These are phyloP conservation scores for Eptatretus atami DNA, from an alignment of 2,797 vertebrate species.

Conservation along the genomic window DNA sequence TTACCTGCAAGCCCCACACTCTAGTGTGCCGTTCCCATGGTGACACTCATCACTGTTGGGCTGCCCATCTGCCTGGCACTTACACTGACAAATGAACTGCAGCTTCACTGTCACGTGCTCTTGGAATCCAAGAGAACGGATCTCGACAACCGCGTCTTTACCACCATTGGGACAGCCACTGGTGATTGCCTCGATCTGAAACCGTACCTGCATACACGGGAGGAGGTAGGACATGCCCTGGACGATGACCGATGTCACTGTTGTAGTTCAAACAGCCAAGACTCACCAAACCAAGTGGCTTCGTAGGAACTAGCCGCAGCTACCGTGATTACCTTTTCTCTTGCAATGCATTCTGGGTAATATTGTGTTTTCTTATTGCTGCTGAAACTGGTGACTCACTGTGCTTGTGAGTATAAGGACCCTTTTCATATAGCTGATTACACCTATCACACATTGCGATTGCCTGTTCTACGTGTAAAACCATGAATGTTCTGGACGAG, in stretches of 20 bases:
- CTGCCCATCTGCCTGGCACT: slow-evolving; percentile 12
- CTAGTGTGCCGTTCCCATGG: slow-evolving; percentile 13
- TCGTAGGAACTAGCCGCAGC: too few species aligned
- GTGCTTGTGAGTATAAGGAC: too few species aligned
- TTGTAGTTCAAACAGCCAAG: too few species aligned
- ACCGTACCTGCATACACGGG: slow-evolving; percentile 9
- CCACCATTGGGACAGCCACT: slow-evolving; percentile 8
- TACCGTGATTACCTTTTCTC: too few species aligned
- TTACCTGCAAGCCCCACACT: slow-evolving; percentile 12
- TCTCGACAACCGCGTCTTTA: slow-evolving; percentile 9
- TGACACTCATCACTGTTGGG: slow-evolving; percentile 11
- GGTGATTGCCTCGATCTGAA: slow-evolving; percentile 11
- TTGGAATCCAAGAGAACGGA: slow-evolving; percentile 11
- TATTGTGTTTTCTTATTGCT: too few species aligned
- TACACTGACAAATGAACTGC: slow-evolving; percentile 9
- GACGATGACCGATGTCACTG: too few species aligned
- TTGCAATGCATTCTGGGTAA: too few species aligned
- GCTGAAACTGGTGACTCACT: too few species aligned
- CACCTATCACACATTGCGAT: too few species aligned
- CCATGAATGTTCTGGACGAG: neutral
- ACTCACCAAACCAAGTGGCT: too few species aligned
- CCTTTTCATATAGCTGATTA: too few species aligned
- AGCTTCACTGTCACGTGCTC: slow-evolving; percentile 9
- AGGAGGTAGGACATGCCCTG: neutral
- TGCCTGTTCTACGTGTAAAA: too few species aligned